Conservation (phyloP, 2,797 vertebrate genomes). For the Pteronotus mesoamericanus region DNA sequence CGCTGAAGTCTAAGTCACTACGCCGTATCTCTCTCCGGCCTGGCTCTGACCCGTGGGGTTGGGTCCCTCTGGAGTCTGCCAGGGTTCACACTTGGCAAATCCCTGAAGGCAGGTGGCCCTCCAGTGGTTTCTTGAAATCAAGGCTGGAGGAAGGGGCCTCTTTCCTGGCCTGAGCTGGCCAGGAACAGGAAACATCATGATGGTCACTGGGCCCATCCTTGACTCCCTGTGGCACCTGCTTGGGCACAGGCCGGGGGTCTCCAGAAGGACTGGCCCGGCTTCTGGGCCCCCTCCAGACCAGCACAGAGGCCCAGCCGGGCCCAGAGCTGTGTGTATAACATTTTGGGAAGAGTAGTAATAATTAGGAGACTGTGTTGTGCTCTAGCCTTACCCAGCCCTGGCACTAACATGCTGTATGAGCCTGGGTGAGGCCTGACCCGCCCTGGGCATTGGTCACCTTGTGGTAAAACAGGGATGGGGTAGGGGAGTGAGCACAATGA, state of each 20-base stretch:
- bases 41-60: not conserved
- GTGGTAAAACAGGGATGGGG: not conserved
- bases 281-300: not conserved
- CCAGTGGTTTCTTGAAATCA: not conserved
- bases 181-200: not conserved
- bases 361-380: not conserved
- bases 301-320: not conserved
- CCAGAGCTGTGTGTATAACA: not conserved
- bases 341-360: not conserved
- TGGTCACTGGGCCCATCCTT: not conserved
- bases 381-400: not conserved
- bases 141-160: not conserved
- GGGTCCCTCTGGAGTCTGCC: accelerated
- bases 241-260: not conserved
- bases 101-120: not conserved
- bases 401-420: not conserved
- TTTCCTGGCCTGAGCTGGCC: not conserved
- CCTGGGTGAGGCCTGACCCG: not conserved
- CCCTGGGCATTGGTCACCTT: not conserved
- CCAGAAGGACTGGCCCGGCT: not conserved
- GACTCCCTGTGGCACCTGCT: not conserved
- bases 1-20: not conserved
- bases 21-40: not conserved
- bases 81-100: not conserved
- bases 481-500: too few species aligned